Conservation (phyloP, 2,797 vertebrate species). For the Clarias laeviceps region DNA sequence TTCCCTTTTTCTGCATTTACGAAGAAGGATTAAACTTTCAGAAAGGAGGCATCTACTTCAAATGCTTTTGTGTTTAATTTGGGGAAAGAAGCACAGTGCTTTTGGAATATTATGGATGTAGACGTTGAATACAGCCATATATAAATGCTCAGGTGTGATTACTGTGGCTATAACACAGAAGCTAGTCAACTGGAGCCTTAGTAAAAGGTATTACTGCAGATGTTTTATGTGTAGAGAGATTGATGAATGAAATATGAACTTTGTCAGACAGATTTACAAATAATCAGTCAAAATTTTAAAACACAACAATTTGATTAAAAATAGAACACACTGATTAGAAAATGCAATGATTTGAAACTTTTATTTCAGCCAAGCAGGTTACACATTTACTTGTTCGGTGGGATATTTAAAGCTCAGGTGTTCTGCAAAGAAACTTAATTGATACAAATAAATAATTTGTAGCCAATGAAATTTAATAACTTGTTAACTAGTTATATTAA, state of each 20-base stretch:
- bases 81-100: background rate
- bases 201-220: too few species aligned
- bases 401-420: background rate
- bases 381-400: background rate
- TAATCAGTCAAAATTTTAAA: background rate
- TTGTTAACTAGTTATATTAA: background rate
- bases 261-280: background rate
- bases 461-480: background rate
- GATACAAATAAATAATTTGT: background rate
- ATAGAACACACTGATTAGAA: background rate
- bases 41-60: background rate
- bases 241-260: background rate
- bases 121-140: background rate
- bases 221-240: background rate
- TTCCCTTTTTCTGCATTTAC: constrained; percentile 19
- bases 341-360: background rate
- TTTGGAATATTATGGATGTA: background rate
- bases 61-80: background rate
- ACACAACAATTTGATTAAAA: background rate
- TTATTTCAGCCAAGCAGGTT: background rate
- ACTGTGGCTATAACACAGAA: background rate
- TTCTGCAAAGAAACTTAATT: background rate
- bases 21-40: constrained; percentile 19
- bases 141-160: background rate
- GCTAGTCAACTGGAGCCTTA: background rate